phyloP scores from a whole-genome alignment of 2,113 vertebrate genomes.

The Climacteris rufus region DNA sequence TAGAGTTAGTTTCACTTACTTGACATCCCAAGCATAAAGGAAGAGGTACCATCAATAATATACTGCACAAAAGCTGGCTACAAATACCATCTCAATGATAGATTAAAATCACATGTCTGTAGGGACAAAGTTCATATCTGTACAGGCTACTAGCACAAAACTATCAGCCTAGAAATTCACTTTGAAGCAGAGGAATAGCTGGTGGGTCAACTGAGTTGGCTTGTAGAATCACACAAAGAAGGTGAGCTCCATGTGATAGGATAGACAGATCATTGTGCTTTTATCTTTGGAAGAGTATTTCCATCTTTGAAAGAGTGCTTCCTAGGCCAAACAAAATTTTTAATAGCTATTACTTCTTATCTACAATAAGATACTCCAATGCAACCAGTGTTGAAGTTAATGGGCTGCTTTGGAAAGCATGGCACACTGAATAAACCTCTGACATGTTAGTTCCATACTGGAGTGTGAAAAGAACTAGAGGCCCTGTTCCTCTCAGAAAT shows the following conservation, averaged over 20 bases:
- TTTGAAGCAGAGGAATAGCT: background rate
- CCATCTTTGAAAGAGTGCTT: background rate
- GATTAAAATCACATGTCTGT: constrained; percentile 1
- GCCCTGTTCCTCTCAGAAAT: background rate
- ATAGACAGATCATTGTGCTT: background rate
- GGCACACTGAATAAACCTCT: background rate
- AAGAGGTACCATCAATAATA: background rate
- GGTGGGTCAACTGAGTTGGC: background rate
- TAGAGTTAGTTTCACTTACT: background rate
- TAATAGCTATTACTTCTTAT: background rate
- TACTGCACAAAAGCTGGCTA: constrained; percentile 4
- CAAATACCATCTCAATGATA: background rate
- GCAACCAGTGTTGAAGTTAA: background rate
- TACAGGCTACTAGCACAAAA: background rate
- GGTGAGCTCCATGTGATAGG: background rate
- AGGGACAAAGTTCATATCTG: background rate
- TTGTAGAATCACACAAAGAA: background rate
- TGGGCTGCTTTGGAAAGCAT: background rate
- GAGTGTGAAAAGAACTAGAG: background rate
- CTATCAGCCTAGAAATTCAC: background rate
- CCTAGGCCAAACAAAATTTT: background rate
- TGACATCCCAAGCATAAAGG: constrained; percentile 8
- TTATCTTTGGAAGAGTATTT: background rate
- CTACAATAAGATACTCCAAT: background rate
- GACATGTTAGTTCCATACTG: background rate